Evolutionary conservation across 2,797 vertebrate genomes (phyloP).

Genomic region (Eidolon dupreanum): DNA sequence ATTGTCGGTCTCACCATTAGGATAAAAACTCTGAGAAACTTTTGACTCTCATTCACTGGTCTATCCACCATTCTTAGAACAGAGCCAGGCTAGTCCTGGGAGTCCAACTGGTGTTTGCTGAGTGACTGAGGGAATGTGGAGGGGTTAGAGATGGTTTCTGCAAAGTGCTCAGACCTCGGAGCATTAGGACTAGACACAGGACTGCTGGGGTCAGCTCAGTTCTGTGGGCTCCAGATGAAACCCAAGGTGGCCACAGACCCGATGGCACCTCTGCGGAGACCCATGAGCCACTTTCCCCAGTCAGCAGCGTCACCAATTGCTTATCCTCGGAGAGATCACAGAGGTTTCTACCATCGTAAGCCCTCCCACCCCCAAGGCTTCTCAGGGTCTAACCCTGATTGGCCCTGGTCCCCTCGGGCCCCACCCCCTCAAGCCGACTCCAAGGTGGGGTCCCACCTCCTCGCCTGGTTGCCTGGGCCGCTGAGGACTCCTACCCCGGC

Average conservation of each 20-base stretch:
- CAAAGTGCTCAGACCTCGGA: neutral
- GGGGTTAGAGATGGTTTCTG: neutral
- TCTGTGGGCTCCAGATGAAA: neutral
- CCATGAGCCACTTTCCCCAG: no score
- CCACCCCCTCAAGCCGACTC: neutral
- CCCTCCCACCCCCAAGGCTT: no score
- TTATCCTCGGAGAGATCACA: neutral
- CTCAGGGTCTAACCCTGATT: accelerated
- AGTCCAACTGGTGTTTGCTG: neutral
- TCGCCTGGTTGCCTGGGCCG: neutral
- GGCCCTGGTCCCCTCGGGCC: neutral
- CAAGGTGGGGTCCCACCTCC: accelerated
- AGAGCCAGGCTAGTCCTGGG: neutral
- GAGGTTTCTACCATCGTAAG: neutral
- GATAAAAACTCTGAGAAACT: neutral
- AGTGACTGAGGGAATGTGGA: neutral
- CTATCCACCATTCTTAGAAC: neutral
- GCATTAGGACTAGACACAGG: neutral
- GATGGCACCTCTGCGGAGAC: neutral
- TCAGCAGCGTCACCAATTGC: accelerated
- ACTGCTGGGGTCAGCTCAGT: neutral
- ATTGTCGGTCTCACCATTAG: neutral
- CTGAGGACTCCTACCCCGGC: neutral
- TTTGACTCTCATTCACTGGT: neutral
- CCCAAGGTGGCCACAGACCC: neutral